These are phyloP conservation scores for Euura lappo DNA, from an alignment of 1,140 invertebrate genomes.

Conservation along the genomic window DNA sequence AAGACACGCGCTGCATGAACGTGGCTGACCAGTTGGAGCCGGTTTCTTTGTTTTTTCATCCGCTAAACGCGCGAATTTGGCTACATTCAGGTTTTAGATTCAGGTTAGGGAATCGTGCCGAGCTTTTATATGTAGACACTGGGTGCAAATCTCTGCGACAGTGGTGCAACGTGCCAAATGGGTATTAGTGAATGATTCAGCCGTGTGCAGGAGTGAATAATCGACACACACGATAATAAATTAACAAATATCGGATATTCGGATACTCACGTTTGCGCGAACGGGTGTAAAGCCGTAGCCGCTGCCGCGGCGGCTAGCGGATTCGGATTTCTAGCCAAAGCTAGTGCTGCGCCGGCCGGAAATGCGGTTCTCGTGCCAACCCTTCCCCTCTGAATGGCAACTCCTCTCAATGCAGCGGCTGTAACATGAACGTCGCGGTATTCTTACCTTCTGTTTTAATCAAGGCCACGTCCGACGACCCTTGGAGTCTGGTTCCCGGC, in stretches of 20 bases:
- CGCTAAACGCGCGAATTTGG: too few species aligned
- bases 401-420: constrained; percentile 69
- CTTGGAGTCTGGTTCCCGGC: constrained; percentile 33
- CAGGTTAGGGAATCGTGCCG: too few species aligned
- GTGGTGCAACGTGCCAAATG: neutral
- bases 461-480: constrained; percentile 22
- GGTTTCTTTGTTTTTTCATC: too few species aligned
- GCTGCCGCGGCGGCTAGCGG: constrained; percentile 72
- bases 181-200: too few species aligned
- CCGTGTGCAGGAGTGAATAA: too few species aligned
- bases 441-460: neutral
- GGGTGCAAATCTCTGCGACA: neutral
- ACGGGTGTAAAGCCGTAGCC: constrained; percentile 77
- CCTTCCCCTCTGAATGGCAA: constrained; percentile 72
- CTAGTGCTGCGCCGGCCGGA: constrained; percentile 72
- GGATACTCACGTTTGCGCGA: constrained; percentile 77
- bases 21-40: too few species aligned
- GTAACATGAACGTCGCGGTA: constrained; percentile 48
- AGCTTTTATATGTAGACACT: too few species aligned
- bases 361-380: constrained; percentile 69
- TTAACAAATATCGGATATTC: too few species aligned
- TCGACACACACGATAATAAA: too few species aligned
- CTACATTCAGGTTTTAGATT: too few species aligned
- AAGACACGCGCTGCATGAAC: too few species aligned
- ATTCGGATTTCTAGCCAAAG: constrained; percentile 74